Conservation (phyloP, 1,140 invertebrate species). For the Conus betulinus region DNA sequence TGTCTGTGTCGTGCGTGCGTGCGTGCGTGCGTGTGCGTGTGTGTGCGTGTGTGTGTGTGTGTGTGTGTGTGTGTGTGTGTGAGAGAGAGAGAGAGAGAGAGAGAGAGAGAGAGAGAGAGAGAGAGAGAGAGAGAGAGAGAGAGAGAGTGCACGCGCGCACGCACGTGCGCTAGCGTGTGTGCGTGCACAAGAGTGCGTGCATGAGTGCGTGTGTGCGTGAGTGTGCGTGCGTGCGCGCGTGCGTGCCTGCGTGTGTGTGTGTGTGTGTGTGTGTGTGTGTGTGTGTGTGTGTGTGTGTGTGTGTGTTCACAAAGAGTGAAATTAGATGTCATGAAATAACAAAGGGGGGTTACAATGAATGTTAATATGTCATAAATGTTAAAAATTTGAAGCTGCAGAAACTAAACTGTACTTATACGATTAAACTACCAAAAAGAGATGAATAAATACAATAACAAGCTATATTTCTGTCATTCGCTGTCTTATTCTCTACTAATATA, state of each 20-base stretch:
- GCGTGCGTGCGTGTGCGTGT: background rate
- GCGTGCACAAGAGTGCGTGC: background rate
- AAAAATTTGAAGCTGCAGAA: too few relatives aligned
- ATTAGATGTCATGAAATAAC: too few relatives aligned
- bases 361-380: too few relatives aligned
- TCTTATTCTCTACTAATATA: too few relatives aligned
- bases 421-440: too few relatives aligned
- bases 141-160: background rate
- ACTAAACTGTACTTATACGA: too few relatives aligned
- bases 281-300: background rate
- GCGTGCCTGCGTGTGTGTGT: background rate
- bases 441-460: too few relatives aligned
- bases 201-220: background rate
- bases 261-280: slow-evolving; percentile 6
- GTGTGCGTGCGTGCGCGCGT: background rate
- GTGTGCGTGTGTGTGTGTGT: background rate
- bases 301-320: background rate
- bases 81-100: background rate
- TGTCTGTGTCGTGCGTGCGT: too few relatives aligned
- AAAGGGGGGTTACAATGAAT: too few relatives aligned
- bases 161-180: background rate
- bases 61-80: slow-evolving; percentile 14
- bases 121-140: background rate
- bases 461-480: too few relatives aligned
- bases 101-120: background rate